Base-by-base conservation (phyloP, 2,888 invertebrate genomes). In the Rhingia rostrata region DNA sequence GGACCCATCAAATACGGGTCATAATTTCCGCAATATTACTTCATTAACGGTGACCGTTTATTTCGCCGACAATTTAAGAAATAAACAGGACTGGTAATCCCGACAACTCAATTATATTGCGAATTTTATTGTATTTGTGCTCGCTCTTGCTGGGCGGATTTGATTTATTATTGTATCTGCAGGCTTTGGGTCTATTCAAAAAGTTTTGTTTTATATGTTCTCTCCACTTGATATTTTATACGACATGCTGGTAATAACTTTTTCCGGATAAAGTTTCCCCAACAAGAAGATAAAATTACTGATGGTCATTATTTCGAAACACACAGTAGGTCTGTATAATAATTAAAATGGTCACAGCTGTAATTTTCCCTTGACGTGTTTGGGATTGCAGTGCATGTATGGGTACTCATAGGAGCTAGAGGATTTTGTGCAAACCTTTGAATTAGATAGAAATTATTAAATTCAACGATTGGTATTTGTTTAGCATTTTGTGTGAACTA, bases 161-260 rank as follows among this genome's bases (percentile, higher is more conserved):
- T 58, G 60, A 60, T 60, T 43, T 60, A 60, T 60, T 60, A 45
- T 60, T 60, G 43, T 43, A 32, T 60, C 32, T 43, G 4, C 41
- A 60, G 9, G 54, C 9, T 54, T 6, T 14, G 5, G 14, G 14
- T 2, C 5, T 22, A 37, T 12, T 45, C 43, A 45, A 12, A 33
- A 60, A 60, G 43, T 60, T 60, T 60, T 60, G 9, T 60, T 12
- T 60, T 43, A 43, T 5, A 32, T 60, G 22, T 22, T 32, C 32
- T 30, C 0, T 3, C 43, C 43, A 32, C 7, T 60, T 43, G 60
- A 43, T 60, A 33, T 33, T 33, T 4, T 4, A n/a, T 12, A 43
- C 32, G 12, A 45, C 12, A 60, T 60, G 33, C 32, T 43, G 60
- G 33, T 32, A 43, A 32, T 32, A 43, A 45, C 43, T 60, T 60